Base-by-base conservation (phyloP, 2,113 vertebrate species). In the Festucalex cinctus region DNA sequence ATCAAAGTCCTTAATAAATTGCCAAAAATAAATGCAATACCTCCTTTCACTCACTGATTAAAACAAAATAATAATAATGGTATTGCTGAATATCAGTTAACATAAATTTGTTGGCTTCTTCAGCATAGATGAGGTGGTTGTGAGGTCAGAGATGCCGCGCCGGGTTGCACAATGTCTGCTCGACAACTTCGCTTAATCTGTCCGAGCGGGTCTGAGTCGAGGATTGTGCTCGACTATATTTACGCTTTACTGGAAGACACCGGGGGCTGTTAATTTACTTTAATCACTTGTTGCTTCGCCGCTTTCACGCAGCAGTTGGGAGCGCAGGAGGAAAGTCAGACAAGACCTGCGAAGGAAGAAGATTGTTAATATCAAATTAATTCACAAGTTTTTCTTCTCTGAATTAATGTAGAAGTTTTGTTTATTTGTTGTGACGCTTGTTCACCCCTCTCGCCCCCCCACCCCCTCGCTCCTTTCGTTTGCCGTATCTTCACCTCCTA, bases 161-260 rank as follows among this genome's bases (percentile, higher is more conserved):
- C 26, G 37, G 66, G 74, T 83, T 84, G 73, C 44, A 6, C 85
- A 79, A 86, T 56, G 69, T 62, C 44, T 17, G 32, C 64, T 67
- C 49, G 63, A 66, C 74, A 70, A 66, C 66, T 78, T 54, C 41
- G 69, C 32, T 65, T 90, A 90, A 90, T 90, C 84, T 76, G 74
- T 68, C 20, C 26, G 68, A 81, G 56, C 75, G 62, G 82, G 71
- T 86, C 73, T 78, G 53, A 26, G n/a, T 65, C 22, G 74, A 73
- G 80, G 85, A 86, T 82, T 86, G 74, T 64, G 69, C 43, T 28
- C 3, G 35, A 5, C 75, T 86, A 79, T 77, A 82, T 86, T 83
- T 87, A 82, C 46, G 68, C 72, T 4, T 76, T 63, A 63, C 76
- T 32, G 63, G 68, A 81, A 83, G 73, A 79, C 12, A 80, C 5